phyloP scores from a whole-genome alignment of 1,140 invertebrate genomes.

The Drosophila simulans region DNA sequence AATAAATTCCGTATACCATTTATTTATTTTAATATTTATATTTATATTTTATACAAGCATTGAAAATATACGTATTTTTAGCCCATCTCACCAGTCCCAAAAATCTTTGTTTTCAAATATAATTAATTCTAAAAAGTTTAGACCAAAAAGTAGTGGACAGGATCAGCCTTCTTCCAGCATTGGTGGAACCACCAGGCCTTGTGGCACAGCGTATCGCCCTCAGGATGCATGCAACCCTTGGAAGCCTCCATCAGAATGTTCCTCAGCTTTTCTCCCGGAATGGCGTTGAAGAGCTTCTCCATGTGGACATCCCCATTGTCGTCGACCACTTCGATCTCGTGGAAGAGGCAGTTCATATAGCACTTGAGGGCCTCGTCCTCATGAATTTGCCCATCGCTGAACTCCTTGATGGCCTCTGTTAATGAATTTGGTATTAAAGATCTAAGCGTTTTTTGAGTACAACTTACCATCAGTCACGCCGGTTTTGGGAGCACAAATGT shows the following conservation, averaged over 20 bases:
- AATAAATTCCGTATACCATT: background rate
- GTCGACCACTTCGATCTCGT: conserved; percentile 72
- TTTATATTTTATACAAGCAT: no score
- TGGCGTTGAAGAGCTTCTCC: conserved; percentile 55
- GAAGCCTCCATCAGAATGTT: conserved; percentile 61
- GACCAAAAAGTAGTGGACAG: conserved; percentile 60
- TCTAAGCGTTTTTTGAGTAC: background rate
- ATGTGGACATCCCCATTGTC: conserved; percentile 76
- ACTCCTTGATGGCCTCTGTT: conserved; percentile 75
- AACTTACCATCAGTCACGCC: conserved; percentile 55
- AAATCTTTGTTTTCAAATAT: background rate
- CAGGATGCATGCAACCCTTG: conserved; percentile 63
- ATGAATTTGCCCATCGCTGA: conserved; percentile 72
- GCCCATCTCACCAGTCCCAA: background rate
- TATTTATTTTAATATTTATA: background rate
- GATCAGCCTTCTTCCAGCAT: conserved; percentile 82
- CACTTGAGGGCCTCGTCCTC: conserved; percentile 73
- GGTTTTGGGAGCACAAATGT: conserved; percentile 57
- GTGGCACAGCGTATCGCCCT: conserved; percentile 76
- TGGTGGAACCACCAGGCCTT: conserved; percentile 80
- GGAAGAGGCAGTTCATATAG: conserved; percentile 80
- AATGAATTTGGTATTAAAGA: no score
- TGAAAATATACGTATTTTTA: no score
- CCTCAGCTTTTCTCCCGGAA: conserved; percentile 55
- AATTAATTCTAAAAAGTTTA: background rate